phyloP scores from a whole-genome alignment of 2,797 vertebrate genomes.

The Eulemur mongoz region DNA sequence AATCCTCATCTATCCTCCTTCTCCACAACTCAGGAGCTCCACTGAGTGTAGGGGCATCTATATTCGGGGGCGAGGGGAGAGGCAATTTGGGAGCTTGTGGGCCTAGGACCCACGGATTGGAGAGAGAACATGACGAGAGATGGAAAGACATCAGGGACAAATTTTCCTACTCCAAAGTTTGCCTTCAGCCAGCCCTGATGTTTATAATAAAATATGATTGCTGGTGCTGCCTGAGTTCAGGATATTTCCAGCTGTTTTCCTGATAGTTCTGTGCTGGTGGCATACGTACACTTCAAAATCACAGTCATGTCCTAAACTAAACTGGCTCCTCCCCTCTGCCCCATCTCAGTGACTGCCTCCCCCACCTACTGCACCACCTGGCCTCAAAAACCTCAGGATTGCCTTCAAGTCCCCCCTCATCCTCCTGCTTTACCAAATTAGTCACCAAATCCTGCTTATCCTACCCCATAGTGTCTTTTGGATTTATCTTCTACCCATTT shows the following conservation, averaged over 20 bases:
- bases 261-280: background rate
- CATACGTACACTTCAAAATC: accelerated
- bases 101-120: background rate
- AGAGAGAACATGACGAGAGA: background rate
- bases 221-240: background rate
- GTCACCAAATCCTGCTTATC: background rate
- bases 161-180: background rate
- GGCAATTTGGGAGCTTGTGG: background rate
- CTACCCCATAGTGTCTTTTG: background rate
- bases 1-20: background rate
- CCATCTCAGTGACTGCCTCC: background rate
- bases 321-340: background rate
- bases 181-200: background rate
- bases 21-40: background rate
- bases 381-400: background rate
- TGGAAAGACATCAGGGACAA: background rate
- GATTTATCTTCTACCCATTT: background rate
- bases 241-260: background rate
- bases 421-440: background rate
- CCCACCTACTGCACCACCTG: too few relatives aligned
- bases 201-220: background rate
- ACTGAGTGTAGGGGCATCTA: background rate
- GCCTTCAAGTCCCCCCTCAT: background rate
- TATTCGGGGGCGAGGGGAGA: background rate
- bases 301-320: background rate